These are phyloP conservation scores for Parazoanthus darwini DNA, from an alignment of 92 coral and sea anemone species.

Conservation along the genomic window DNA sequence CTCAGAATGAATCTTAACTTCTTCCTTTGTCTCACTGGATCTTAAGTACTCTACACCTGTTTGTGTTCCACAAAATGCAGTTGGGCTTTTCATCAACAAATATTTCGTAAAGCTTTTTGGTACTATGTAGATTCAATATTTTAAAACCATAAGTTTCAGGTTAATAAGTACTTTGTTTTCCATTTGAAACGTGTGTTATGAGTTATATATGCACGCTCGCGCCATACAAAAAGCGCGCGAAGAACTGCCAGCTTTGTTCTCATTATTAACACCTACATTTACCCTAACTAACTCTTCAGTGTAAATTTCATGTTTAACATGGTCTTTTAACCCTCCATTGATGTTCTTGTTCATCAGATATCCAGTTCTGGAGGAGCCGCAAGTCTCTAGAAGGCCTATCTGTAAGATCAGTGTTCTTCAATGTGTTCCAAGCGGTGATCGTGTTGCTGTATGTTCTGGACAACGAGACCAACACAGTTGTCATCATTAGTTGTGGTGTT, in stretches of 20 bases:
- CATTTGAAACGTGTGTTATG: too few relatives aligned
- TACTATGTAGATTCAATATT: neutral
- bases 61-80: neutral
- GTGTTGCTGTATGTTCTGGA: constrained; percentile 91
- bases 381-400: constrained; percentile 97
- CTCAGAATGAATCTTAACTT: too few relatives aligned
- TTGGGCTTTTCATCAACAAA: too few relatives aligned
- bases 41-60: neutral
- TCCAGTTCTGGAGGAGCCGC: constrained; percentile 99
- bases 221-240: too few relatives aligned
- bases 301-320: neutral
- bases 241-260: too few relatives aligned
- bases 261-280: too few relatives aligned
- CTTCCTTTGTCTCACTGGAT: neutral
- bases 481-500: constrained; percentile 86
- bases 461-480: constrained; percentile 92
- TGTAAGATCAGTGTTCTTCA: constrained; percentile 98
- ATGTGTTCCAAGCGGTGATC: constrained; percentile 93
- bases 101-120: neutral
- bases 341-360: constrained; percentile 49
- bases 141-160: too few relatives aligned
- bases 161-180: too few relatives aligned
- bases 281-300: neutral
- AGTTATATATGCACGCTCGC: too few relatives aligned
- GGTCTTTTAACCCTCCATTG: neutral